Percentiles rank a stretch among this genome's conserved stretches.
These are phyloP conservation scores for Heteractis magnifica DNA, from an alignment of 92 coral and sea anemone species.

Conservation along the genomic window DNA sequence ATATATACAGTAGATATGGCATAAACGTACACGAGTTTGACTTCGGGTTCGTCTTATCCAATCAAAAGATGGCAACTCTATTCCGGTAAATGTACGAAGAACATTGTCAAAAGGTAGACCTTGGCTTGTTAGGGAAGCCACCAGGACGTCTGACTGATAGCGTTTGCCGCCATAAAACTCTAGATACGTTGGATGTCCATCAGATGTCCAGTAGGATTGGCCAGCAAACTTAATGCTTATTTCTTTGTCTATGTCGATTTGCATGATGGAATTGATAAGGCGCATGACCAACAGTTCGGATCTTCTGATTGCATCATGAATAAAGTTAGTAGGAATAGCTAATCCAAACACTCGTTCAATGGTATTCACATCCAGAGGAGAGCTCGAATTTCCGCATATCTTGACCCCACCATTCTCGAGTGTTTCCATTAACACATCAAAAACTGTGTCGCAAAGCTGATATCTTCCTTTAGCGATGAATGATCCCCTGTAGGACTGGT, in stretches of 20 bases:
- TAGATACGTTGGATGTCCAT: conserved; percentile 50
- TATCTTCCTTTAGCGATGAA: conserved; percentile 80
- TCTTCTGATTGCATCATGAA: conserved; percentile 52
- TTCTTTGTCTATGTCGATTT: conserved; percentile 63
- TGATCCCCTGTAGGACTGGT: conserved; percentile 59
- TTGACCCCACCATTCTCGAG: conserved; percentile 54
- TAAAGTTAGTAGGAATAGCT: conserved; percentile 44
- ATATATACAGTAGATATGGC: no score
- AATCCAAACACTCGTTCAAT: conserved; percentile 74
- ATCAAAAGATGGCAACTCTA: conserved; percentile 67
- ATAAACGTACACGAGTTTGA: conserved; percentile 20
- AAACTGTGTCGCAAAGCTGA: conserved; percentile 75
- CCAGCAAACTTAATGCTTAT: conserved; percentile 81
- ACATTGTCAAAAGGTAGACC: conserved; percentile 61
- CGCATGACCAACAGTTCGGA: conserved; percentile 70
- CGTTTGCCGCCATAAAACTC: conserved; percentile 76
- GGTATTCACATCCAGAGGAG: conserved; percentile 79
- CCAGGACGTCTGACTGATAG: conserved; percentile 46
- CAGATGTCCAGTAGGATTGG: conserved; percentile 48
- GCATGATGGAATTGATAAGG: conserved; percentile 68
- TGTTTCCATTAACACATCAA: conserved; percentile 59
- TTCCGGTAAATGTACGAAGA: conserved; percentile 59
- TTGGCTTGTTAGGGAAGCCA: conserved; percentile 72
- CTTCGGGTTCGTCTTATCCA: conserved; percentile 44
- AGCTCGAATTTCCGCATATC: conserved; percentile 62